These are phyloP conservation scores for Lithosia quadra DNA, from an alignment of 2,888 invertebrate genomes.

Conservation along the genomic window DNA sequence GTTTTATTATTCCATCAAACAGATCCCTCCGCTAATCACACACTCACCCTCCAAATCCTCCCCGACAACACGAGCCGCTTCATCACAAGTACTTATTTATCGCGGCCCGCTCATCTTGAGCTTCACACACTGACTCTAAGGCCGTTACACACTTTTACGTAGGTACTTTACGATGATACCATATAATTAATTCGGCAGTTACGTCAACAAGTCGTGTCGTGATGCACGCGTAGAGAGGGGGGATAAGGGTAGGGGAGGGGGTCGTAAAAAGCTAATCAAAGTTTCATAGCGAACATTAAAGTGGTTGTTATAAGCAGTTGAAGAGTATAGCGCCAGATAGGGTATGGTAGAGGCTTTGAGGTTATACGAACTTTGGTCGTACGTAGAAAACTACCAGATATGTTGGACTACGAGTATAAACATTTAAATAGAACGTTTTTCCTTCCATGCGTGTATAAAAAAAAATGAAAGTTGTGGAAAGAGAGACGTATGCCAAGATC, in stretches of 20 bases:
- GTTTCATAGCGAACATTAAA: conserved; percentile 51
- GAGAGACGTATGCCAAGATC: no score
- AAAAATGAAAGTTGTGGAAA: no score
- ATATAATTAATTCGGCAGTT: conserved; percentile 46
- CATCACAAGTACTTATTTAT: conserved; percentile 16
- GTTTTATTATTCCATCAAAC: conserved; percentile 1
- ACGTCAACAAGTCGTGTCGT: conserved; percentile 27
- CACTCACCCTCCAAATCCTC: conserved; percentile 3
- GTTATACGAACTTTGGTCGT: background rate
- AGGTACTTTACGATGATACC: conserved; percentile 32
- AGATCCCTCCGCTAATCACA: conserved; percentile 18
- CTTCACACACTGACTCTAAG: conserved; percentile 12
- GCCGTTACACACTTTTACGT: conserved; percentile 12
- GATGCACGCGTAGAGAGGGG: conserved; percentile 17
- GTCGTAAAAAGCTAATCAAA: conserved; percentile 57
- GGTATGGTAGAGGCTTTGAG: background rate
- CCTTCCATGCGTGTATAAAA: no score
- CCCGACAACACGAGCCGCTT: conserved; percentile 6
- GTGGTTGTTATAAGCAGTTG: conserved; percentile 36
- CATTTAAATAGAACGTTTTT: background rate
- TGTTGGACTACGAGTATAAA: background rate
- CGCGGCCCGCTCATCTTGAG: conserved; percentile 11
- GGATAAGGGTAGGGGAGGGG: background rate
- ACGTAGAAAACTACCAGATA: background rate
- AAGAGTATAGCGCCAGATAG: conserved; percentile 16